Conservation (phyloP, 2,797 vertebrate genomes). For the Astyanax mexicanus region DNA sequence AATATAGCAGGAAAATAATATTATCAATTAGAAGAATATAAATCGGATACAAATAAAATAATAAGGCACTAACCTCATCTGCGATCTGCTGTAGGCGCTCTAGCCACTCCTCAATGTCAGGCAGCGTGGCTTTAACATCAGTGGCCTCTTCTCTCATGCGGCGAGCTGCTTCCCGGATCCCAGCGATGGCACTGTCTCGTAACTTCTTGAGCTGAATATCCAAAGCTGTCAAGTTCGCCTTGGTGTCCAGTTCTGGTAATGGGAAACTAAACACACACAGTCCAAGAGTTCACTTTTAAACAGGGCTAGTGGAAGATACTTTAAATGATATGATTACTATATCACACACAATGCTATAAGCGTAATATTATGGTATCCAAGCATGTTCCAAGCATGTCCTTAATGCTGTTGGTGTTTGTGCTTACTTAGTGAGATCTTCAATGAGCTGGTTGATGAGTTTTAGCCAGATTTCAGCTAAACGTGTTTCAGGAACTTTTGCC, state of each 20-base stretch:
- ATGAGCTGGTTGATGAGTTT: conserved; percentile 89
- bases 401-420: not conserved
- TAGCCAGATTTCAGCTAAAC: conserved; percentile 86
- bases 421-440: conserved; percentile 89
- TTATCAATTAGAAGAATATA: not conserved
- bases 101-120: conserved; percentile 90
- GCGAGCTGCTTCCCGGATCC: conserved; percentile 82
- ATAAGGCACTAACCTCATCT: conserved; percentile 84
- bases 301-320: no score
- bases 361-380: not conserved
- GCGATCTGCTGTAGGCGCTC: conserved; percentile 85
- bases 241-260: conserved; percentile 83
- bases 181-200: conserved; percentile 77
- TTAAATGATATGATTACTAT: no score
- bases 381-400: not conserved
- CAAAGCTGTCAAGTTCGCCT: conserved; percentile 87
- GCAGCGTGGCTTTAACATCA: conserved; percentile 83
- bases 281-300: not conserved
- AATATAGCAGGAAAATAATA: no score
- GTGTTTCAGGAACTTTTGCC: conserved; percentile 83
- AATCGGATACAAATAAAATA: no score
- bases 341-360: not conserved
- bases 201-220: conserved; percentile 92
- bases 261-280: conserved; percentile 68
- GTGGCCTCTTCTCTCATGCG: conserved; percentile 83